These are phyloP conservation scores for Paracyprichromis sp. DNA, from an alignment of 2,113 vertebrate species.

Conservation along the genomic window DNA sequence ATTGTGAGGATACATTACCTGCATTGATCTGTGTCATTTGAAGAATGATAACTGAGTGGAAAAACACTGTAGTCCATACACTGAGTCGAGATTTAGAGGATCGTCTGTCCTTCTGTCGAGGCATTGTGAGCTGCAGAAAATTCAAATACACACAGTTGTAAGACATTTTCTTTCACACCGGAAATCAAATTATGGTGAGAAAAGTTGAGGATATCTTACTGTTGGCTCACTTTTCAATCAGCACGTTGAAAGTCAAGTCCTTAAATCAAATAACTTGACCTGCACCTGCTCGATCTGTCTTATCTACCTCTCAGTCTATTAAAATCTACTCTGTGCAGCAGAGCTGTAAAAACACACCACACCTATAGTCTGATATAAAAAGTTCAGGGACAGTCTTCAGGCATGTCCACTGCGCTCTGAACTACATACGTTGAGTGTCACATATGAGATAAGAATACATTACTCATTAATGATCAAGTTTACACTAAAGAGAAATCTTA, in stretches of 20 bases:
- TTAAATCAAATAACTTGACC: rapidly evolving
- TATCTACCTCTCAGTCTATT: neutral
- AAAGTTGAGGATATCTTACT: neutral
- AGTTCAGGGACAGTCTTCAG: rapidly evolving
- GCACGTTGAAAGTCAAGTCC: rapidly evolving
- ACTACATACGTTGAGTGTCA: rapidly evolving
- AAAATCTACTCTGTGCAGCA: neutral
- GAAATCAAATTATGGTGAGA: rapidly evolving
- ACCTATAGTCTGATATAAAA: rapidly evolving
- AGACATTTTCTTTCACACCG: rapidly evolving
- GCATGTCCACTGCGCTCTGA: rapidly evolving
- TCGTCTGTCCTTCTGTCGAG: rapidly evolving
- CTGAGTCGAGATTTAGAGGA: neutral
- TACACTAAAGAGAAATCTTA: rapidly evolving
- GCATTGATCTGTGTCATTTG: rapidly evolving
- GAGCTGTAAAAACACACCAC: rapidly evolving
- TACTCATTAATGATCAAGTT: rapidly evolving
- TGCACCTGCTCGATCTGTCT: neutral
- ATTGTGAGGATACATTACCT: neutral
- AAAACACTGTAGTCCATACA: neutral
- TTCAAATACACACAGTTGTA: neutral
- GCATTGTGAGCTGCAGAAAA: rapidly evolving
- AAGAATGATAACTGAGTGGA: neutral
- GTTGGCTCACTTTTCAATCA: neutral
- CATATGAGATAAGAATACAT: neutral